These are phyloP conservation scores for Diprion similis DNA, from an alignment of 1,140 invertebrate species.

Conservation along the genomic window DNA sequence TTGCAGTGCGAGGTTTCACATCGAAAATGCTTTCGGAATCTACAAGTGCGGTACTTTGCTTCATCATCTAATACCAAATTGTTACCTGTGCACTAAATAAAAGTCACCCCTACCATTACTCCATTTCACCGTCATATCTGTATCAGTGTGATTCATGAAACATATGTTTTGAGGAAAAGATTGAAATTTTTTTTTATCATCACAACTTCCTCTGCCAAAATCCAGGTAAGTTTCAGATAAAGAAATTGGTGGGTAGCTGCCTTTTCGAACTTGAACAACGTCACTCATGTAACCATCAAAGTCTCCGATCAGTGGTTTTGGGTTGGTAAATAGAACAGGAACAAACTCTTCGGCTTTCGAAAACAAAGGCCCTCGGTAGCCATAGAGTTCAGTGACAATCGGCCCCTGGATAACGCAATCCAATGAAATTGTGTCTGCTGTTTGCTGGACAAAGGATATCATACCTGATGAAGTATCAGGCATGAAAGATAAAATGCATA, in stretches of 20 bases:
- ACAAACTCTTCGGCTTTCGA: constrained; percentile 8
- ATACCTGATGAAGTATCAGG: constrained; percentile 26
- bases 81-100: too few species aligned
- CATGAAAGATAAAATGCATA: constrained; percentile 37
- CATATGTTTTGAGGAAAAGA: constrained; percentile 33
- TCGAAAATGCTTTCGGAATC: constrained; percentile 36
- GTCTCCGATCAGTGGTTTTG: constrained; percentile 20
- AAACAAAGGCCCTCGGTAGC: constrained; percentile 24
- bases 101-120: constrained; percentile 32
- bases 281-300: constrained; percentile 44
- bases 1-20: constrained; percentile 30
- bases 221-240: constrained; percentile 41
- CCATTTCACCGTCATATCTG: constrained; percentile 37
- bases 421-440: not conserved
- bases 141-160: constrained; percentile 40
- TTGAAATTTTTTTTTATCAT: constrained; percentile 18
- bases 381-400: constrained; percentile 46
- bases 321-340: constrained; percentile 23
- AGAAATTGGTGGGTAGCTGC: constrained; percentile 30
- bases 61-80: too few species aligned
- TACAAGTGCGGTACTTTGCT: constrained; percentile 13
- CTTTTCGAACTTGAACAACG: constrained; percentile 10
- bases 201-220: constrained; percentile 34
- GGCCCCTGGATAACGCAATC: constrained; percentile 36
- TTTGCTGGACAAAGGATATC: not conserved